Base-by-base conservation (phyloP, 2,888 invertebrate species). In the Pristionchus mayeri region DNA sequence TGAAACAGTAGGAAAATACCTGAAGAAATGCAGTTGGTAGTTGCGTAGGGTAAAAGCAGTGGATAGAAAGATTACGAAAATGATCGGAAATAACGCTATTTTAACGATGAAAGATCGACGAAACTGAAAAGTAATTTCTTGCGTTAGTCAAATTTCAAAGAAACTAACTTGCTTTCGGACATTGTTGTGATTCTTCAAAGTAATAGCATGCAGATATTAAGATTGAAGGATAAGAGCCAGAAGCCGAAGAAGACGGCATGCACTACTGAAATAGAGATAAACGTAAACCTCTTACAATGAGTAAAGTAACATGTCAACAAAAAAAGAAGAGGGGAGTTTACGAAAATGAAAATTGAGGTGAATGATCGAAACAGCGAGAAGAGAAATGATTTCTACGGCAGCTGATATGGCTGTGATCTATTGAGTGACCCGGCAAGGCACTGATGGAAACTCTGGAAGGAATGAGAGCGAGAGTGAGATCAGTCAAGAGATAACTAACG, bases 181-280 rank as follows among this genome's bases (percentile, higher is more conserved):
- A n/a, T n/a, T n/a, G n/a, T n/a, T n/a, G n/a, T n/a, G n/a, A n/a
- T n/a, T n/a, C n/a, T n/a, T n/a, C n/a, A n/a, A n/a, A n/a, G n/a
- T n/a, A n/a, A n/a, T n/a, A n/a, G n/a, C n/a, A n/a, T n/a, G n/a
- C n/a, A n/a, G n/a, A 92, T 91, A 81, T 92, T 92, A 85, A 92
- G 91, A 85, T 91, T 90, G 87, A 92, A 92, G n/a, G 87, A 85
- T 24, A 89, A 88, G 11, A 92, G 87, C 92, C 92, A 92, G 16
- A 91, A 86, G 0, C 89, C 89, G 84, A 90, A 92, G 63, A 87
- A 89, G 13, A 91, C 40, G 11, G 92, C 91, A 85, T 92, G 92
- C n/a, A 92, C 85, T 24, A 88, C 92, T 90, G 79, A 87, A 88
- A 34, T 34, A 27, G n/a, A 86, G 83, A 54, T 40, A 18, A 13